Conservation (phyloP, 2,113 vertebrate species). For the Pseudorectes ferrugineus region DNA sequence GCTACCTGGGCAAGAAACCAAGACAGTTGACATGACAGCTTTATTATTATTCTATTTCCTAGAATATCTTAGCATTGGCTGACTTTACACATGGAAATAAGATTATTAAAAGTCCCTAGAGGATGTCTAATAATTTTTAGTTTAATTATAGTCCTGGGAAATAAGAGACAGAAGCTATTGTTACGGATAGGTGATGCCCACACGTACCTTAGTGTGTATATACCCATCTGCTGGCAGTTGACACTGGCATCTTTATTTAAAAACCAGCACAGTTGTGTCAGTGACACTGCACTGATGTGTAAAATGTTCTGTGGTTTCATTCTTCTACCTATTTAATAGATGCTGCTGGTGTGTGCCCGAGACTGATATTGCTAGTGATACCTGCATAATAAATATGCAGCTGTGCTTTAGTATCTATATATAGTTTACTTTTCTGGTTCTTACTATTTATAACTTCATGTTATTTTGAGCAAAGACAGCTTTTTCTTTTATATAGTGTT, state of each 20-base stretch:
- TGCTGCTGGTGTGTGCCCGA: not conserved
- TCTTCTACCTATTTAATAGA: not conserved
- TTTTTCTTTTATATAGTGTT: not conserved
- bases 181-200: not conserved
- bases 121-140: not conserved
- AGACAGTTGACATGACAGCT: not conserved
- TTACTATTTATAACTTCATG: not conserved
- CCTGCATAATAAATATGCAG: not conserved
- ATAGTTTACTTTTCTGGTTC: not conserved
- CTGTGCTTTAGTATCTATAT: not conserved
- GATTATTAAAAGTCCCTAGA: not conserved
- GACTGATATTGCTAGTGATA: not conserved
- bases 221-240: not conserved
- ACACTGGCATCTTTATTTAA: not conserved
- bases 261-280: not conserved
- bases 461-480: not conserved
- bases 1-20: not conserved
- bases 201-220: not conserved
- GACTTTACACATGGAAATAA: not conserved
- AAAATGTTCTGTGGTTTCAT: not conserved
- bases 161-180: not conserved
- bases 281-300: not conserved
- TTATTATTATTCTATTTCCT: not conserved
- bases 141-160: not conserved
- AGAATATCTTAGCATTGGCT: not conserved